Base-by-base conservation (phyloP, 92 coral and sea anemone genomes). In the Porites evermanni region DNA sequence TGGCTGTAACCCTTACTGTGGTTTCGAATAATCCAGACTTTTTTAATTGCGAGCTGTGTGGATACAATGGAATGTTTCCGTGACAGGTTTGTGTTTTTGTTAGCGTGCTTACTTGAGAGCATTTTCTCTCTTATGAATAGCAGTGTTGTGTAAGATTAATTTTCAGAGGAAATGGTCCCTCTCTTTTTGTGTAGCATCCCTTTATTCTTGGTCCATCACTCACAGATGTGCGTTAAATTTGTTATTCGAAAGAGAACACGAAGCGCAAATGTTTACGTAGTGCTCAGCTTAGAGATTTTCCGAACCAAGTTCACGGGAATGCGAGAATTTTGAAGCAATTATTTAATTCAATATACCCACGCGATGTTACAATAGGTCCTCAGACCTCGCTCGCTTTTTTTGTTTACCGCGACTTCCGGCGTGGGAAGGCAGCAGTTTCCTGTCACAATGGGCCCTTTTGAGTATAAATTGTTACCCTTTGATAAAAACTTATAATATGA, bases 51-150 rank as follows among this genome's bases (percentile, higher is more conserved):
- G 20, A 72, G 12, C 16, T 53, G 8, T 65, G 12, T 79, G 73
- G 84, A 53, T 80, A 67, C 75, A 53, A 0, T 53, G 75, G 84
- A 80, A 80, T 80, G 84, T 47, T 80, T 67, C 21, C 29, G 54
- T 69, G 59, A 56, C 29, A 21, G 29, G 12, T 7, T 12, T 4
- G n/a, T 70, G 53, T 74, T 53, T 74, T 53, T n/a, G 26, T 18
- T n/a, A 10, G 20, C 63, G 44, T 13, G 52, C 20, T 74, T 56
- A 56, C 61, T 11, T 14, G 16, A 56, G 12, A 56, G 8, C 77
- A 14, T 38, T 3, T 38, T 38, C 47, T 38, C 47, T 38, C 47
- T 38, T 38, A 38, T 38, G 47, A 38, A 4, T 38, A 38, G 47
- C 47, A 38, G 47, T 38, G 47, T 38, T 38, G 47, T 38, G 47